phyloP scores from a whole-genome alignment of 2,888 invertebrate species.

The Carpatolechia fugitivella region DNA sequence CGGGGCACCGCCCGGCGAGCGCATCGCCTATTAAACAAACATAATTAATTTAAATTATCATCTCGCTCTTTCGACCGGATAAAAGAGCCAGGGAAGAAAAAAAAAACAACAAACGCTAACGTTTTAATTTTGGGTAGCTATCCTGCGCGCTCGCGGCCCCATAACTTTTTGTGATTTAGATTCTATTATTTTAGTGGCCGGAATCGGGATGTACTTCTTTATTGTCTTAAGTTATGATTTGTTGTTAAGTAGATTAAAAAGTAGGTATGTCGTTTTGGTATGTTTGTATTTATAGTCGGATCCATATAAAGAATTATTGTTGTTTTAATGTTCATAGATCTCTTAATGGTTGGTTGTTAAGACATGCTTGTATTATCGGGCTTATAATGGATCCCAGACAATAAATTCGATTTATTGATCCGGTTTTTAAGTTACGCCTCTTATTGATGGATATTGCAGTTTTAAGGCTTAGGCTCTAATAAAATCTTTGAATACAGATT shows the following conservation, averaged over 20 bases:
- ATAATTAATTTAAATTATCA: conserved; percentile 72
- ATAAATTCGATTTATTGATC: conserved; percentile 25
- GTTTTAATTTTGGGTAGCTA: conserved; percentile 56
- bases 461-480: background rate
- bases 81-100: conserved; percentile 32
- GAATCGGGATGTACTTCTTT: conserved; percentile 35
- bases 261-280: conserved; percentile 27
- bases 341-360: conserved; percentile 16
- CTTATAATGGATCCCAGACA: conserved; percentile 10
- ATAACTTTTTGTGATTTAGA: conserved; percentile 53
- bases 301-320: conserved; percentile 30
- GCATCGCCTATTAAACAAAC: conserved; percentile 59
- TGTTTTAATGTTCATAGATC: conserved; percentile 28
- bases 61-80: conserved; percentile 28
- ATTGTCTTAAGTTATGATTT: conserved; percentile 47
- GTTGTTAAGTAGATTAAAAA: conserved; percentile 42
- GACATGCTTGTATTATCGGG: conserved; percentile 15
- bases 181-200: conserved; percentile 55
- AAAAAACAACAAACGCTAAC: conserved; percentile 41
- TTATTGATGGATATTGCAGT: conserved; percentile 13
- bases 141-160: conserved; percentile 34
- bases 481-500: background rate
- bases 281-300: conserved; percentile 24
- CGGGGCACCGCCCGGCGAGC: conserved; percentile 12
- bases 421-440: conserved; percentile 15